These are phyloP conservation scores for Hypomecis atomaria DNA, from an alignment of 2,888 invertebrate species.

Conservation along the genomic window DNA sequence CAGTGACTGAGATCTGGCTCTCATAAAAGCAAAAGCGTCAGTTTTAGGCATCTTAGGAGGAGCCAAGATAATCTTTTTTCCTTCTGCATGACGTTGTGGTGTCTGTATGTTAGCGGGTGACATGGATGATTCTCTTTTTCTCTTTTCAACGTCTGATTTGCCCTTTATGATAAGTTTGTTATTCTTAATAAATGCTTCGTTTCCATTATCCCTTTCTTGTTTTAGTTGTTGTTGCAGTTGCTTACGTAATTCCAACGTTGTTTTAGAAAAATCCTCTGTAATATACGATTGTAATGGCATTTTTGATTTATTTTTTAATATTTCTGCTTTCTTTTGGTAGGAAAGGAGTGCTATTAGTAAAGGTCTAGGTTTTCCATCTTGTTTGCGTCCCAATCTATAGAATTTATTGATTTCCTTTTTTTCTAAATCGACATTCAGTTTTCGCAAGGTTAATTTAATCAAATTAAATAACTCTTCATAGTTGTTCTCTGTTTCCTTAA, in stretches of 20 bases:
- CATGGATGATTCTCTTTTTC: constrained; percentile 1
- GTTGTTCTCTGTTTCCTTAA: too few relatives aligned
- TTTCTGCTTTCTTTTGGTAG: too few relatives aligned
- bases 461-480: too few relatives aligned
- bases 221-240: constrained; percentile 3
- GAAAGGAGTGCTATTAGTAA: too few relatives aligned
- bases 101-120: not conserved
- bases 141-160: constrained; percentile 4
- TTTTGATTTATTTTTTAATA: too few relatives aligned
- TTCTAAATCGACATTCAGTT: too few relatives aligned
- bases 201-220: constrained; percentile 6
- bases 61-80: not conserved
- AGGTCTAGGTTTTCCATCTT: too few relatives aligned
- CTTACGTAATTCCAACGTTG: constrained; percentile 4
- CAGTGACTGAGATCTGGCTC: constrained; percentile 3
- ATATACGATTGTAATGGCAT: too few relatives aligned
- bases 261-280: too few relatives aligned
- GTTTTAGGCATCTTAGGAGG: not conserved
- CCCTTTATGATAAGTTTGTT: constrained; percentile 11
- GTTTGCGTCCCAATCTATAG: too few relatives aligned
- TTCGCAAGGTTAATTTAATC: too few relatives aligned
- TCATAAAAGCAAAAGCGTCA: not conserved
- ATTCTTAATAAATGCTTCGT: constrained; percentile 5
- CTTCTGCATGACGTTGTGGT: not conserved
- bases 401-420: too few relatives aligned